Evolutionary conservation across 2,888 invertebrate species (phyloP), one percentile per base, ranked within the genome.

Genomic region (Hartigia nigra): DNA sequence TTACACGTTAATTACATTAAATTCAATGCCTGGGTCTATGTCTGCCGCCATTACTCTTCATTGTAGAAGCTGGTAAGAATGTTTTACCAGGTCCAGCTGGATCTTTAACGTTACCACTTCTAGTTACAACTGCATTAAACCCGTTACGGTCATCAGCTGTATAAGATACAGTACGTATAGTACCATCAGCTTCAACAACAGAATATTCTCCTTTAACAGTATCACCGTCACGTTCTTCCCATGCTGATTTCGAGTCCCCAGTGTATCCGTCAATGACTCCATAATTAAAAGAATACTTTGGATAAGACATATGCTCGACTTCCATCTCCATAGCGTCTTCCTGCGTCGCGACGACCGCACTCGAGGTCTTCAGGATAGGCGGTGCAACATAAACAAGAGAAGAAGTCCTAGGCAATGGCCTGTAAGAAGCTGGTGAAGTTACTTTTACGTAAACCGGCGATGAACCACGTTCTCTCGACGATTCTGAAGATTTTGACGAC

Each of bases 211-310:
- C 90, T 74, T 86, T 88, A 1, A 90, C 90, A 4, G 83, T 84
- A 35, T 90, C 90, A 9, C 90, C 90, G 35, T 89, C 87, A 9
- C 90, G 84, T 76, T 90, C 88, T 76, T 90, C 90, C 90, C 90
- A 90, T 4, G 89, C 90, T 2, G 90, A 88, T 77, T 90, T 90
- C 0, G 89, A 86, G 37, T 90, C 90, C 0, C 90, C 90, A 0
- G 90, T 90, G 75, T 87, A 87, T 12, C 90, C 90, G 36, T 90
- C 90, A 12, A 87, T 81, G 2, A 90, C 90, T 0, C 90, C 90
- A 75, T 90, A 90, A 77, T 89, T 90, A 78, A 89, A 90, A 4
- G 89, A 87, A 36, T 90, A 90, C 76, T 82, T 89, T 14, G 89
- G 89, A 80, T 90, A 86, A 9, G 72, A 87, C 85, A 74, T 81